These are phyloP conservation scores for Seriola rivoliana DNA, from an alignment of 2,113 vertebrate species.

Conservation along the genomic window DNA sequence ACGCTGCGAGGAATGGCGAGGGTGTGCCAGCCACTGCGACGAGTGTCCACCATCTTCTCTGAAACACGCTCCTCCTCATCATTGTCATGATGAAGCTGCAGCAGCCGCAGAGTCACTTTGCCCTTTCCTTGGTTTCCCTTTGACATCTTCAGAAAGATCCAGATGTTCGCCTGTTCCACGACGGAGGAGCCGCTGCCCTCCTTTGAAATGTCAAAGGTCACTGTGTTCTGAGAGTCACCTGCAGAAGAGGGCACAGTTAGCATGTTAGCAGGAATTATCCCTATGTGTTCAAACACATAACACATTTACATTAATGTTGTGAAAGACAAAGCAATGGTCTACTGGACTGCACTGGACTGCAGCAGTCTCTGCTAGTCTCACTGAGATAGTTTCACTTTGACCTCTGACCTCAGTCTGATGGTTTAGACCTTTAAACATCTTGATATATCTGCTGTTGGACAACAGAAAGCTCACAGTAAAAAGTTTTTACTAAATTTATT, in stretches of 20 bases:
- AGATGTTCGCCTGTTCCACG: conserved; percentile 93
- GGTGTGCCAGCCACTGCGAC: conserved; percentile 95
- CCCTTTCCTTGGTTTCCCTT: conserved; percentile 88
- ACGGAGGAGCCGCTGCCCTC: conserved; percentile 86
- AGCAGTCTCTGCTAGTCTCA: no score
- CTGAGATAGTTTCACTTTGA: background rate
- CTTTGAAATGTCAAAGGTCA: conserved; percentile 94
- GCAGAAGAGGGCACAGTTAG: conserved; percentile 56
- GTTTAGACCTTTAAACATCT: no score
- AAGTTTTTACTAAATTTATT: no score
- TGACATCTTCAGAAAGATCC: conserved; percentile 93
- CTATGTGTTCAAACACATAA: background rate
- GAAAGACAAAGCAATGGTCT: no score
- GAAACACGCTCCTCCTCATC: conserved; percentile 82
- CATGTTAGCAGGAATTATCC: background rate
- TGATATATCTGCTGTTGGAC: no score
- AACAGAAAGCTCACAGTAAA: no score
- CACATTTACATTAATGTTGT: no score
- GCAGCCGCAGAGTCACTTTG: conserved; percentile 91
- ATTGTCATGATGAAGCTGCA: conserved; percentile 74
- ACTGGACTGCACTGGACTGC: background rate
- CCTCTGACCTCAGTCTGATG: background rate
- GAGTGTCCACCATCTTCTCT: conserved; percentile 91
- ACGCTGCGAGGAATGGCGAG: conserved; percentile 87
- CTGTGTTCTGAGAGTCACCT: conserved; percentile 83